Evolutionary conservation across 92 coral and sea anemone genomes (phyloP), one percentile per base, ranked within the genome.

Genomic region (Epizoanthus illoricatus): DNA sequence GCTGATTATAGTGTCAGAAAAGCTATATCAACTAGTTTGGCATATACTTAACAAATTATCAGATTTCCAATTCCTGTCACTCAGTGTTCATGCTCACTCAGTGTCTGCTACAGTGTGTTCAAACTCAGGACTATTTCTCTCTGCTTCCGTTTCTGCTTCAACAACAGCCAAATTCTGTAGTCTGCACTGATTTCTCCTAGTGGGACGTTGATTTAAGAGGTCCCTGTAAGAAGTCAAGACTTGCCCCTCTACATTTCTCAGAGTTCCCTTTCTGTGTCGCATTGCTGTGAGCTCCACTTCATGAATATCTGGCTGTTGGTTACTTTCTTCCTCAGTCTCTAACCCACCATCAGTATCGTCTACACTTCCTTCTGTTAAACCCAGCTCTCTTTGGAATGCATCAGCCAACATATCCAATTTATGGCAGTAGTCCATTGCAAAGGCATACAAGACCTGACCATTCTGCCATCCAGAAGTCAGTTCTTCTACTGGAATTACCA

Each of bases 161-260:
- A 20, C 43, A 55, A 60, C 75, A 62, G 54, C 62, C 17, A 72
- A 64, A 81, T 81, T 10, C 68, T 73, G 68, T 12, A 68, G 9
- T 1, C 66, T 69, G 40, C 72, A 61, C 24, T 39, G 54, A 11
- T 45, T 75, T 83, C 40, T 49, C 20, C 84, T 68, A 3, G 20
- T 70, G 47, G 67, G 81, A 45, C 65, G 71, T 5, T 73, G 90
- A 80, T 87, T 76, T 15, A 43, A 28, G 9, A 88, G 89, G 36
- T 88, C 91, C 16, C 87, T 43, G 80, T 90, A 88, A 0, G 94
- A 90, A 0, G 89, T 81, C 71, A 85, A 10, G 39, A 71, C 12
- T 58, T 90, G 94, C 21, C 91, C 92, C 6, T 87, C 89, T 5
- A 52, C 49, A 75, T 83, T 73, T 62, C 87, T 74, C 56, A 90